Evolutionary conservation across 2,888 invertebrate genomes (phyloP).

Genomic region (Spilarctia lutea): DNA sequence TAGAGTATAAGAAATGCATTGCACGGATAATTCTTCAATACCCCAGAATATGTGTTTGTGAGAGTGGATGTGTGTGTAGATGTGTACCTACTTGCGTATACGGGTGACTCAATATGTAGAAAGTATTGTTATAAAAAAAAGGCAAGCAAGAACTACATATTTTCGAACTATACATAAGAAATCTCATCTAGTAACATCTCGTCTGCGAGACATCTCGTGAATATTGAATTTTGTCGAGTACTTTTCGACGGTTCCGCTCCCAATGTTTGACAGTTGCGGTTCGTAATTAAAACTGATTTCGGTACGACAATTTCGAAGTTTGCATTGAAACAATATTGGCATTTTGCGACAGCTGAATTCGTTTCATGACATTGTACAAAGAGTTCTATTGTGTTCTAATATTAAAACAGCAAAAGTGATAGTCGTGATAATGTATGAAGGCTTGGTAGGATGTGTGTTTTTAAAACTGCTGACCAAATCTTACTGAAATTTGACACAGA

Average conservation of each 20-base stretch:
- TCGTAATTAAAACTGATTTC: constrained; percentile 65
- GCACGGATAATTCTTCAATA: no score
- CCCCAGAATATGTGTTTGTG: no score
- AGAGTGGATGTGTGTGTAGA: not conserved
- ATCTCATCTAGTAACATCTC: constrained; percentile 35
- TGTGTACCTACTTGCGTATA: not conserved
- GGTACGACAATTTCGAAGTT: constrained; percentile 43
- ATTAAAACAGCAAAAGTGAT: not conserved
- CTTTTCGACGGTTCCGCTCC: constrained; percentile 43
- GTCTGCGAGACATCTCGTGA: constrained; percentile 29
- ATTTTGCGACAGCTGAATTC: not conserved
- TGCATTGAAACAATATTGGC: constrained; percentile 21
- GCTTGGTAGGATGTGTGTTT: no score
- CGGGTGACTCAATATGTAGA: not conserved
- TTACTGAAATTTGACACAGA: no score
- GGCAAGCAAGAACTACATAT: not conserved
- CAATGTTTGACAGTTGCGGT: constrained; percentile 59
- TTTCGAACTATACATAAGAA: not conserved
- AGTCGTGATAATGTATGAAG: no score
- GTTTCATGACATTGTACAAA: not conserved
- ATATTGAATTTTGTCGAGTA: constrained; percentile 64
- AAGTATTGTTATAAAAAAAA: not conserved
- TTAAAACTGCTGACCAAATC: no score
- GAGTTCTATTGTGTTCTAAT: not conserved
- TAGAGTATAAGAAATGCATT: not conserved